phyloP scores from a whole-genome alignment of 2,888 invertebrate species.

The Hydrotaea cyrtoneurina region DNA sequence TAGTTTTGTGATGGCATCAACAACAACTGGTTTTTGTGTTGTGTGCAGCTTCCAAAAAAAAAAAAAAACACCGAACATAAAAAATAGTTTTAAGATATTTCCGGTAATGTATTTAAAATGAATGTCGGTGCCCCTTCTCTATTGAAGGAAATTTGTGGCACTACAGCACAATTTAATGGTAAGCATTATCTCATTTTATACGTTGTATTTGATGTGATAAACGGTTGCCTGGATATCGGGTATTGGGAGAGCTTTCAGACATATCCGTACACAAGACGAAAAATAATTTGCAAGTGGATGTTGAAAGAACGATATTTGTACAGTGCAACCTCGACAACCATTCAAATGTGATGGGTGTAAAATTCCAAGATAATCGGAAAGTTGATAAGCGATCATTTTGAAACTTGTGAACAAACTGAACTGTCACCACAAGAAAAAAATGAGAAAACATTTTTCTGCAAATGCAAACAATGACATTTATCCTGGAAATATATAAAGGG shows the following conservation, averaged over 20 bases:
- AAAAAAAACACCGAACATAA: background rate
- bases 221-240: no score
- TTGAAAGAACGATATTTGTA: background rate
- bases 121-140: background rate
- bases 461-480: no score
- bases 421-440: no score
- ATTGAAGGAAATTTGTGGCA: no score
- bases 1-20: constrained; percentile 14
- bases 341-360: no score
- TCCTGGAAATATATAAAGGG: no score
- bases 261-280: background rate
- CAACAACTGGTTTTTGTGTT: constrained; percentile 18
- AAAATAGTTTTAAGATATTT: constrained; percentile 8
- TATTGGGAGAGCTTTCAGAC: background rate
- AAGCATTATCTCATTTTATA: background rate
- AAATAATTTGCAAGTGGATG: background rate
- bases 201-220: no score
- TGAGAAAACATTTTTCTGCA: no score
- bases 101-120: constrained; percentile 4
- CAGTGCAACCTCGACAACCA: no score
- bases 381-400: no score
- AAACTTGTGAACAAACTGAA: no score
- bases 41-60: background rate
- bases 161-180: background rate
- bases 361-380: no score